Percentiles rank a stretch among this genome's conserved stretches.
phyloP scores from a whole-genome alignment of 2,797 vertebrate species.

The Spheniscus humboldti region DNA sequence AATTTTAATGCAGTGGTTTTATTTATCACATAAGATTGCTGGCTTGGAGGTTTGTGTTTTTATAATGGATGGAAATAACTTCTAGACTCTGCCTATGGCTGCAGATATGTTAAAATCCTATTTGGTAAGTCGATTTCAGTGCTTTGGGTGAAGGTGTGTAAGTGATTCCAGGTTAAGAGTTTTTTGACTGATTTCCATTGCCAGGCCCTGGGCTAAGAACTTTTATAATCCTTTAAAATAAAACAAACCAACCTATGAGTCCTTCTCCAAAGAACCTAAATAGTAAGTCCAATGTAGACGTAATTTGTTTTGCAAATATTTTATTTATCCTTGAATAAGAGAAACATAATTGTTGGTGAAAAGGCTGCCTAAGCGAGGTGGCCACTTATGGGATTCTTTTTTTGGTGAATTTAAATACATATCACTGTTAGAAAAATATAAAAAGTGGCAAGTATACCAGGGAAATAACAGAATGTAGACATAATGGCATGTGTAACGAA shows the following conservation, averaged over 20 bases:
- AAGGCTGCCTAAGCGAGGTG: background rate
- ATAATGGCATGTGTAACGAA: background rate
- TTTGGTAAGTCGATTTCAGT: conserved; percentile 48
- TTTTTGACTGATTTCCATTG: conserved; percentile 38
- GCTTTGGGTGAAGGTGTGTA: background rate
- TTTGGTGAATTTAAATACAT: background rate
- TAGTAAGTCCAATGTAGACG: background rate
- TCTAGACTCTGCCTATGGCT: conserved; percentile 40
- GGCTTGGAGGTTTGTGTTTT: conserved; percentile 6
- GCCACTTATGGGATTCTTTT: background rate
- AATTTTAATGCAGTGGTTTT: conserved; percentile 29
- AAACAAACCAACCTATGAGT: background rate
- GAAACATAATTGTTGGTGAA: conserved; percentile 6
- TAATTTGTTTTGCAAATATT: conserved; percentile 2
- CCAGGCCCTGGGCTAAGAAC: background rate
- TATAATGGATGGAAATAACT: conserved; percentile 25
- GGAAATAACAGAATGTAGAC: background rate
- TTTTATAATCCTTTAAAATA: conserved; percentile 5
- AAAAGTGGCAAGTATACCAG: conserved; percentile 1
- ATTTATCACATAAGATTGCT: conserved; percentile 3
- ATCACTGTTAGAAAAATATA: background rate
- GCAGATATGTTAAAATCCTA: conserved; percentile 33
- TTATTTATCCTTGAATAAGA: conserved; percentile 5
- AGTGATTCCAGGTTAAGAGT: conserved; percentile 7
- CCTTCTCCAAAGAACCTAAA: background rate